A percentile compares a stretch with the other conserved stretches of the same genome.
Evolutionary conservation across 1,140 invertebrate genomes (phyloP).

Genomic region (Formica exsecta): DNA sequence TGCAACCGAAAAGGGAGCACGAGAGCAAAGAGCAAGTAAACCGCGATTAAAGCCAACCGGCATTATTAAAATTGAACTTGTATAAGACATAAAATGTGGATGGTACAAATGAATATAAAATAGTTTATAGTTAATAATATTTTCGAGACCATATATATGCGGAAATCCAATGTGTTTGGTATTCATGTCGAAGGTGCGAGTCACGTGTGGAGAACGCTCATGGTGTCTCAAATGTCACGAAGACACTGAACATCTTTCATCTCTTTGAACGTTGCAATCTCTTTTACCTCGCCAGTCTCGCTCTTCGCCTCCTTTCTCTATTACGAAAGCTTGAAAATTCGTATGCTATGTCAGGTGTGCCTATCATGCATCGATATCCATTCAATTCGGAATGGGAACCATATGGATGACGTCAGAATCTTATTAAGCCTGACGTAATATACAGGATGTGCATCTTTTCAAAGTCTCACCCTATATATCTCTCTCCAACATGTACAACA

Average conservation of each 20-base stretch:
- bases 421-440: neutral
- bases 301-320: constrained; percentile 71
- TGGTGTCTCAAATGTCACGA: constrained; percentile 74
- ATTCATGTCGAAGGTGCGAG: constrained; percentile 47
- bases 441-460: neutral
- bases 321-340: constrained; percentile 70
- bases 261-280: constrained; percentile 65
- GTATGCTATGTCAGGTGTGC: neutral
- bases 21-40: too few relatives aligned
- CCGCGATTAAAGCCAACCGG: neutral
- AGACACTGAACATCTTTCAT: constrained; percentile 62
- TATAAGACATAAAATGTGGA: neutral
- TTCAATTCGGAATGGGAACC: neutral
- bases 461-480: neutral
- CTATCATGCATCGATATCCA: neutral
- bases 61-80: neutral
- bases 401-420: neutral
- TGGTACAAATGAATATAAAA: neutral
- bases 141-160: neutral
- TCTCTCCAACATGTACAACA: neutral
- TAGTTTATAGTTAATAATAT: neutral
- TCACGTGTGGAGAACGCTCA: constrained; percentile 55
- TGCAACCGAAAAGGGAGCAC: too few relatives aligned
- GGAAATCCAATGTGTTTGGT: constrained; percentile 54
- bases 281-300: constrained; percentile 58